A percentile compares a stretch with the other conserved stretches of the same genome.
These are phyloP conservation scores for Hoplostethus atlanticus DNA, from an alignment of 2,797 vertebrate genomes.

Conservation along the genomic window DNA sequence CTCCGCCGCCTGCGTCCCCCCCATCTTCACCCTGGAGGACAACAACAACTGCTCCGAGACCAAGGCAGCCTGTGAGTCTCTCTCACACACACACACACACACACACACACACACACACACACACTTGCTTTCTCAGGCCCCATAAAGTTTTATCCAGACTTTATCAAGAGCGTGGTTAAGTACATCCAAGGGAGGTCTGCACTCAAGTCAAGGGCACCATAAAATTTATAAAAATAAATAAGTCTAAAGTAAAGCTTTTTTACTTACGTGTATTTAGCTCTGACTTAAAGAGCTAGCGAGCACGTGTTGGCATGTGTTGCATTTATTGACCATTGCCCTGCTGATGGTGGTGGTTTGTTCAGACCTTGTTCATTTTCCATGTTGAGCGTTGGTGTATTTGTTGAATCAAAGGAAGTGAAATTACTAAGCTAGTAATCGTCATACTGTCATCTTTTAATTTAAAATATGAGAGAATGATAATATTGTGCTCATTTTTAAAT, in stretches of 20 bases:
- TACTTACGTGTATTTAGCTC: constrained; percentile 36
- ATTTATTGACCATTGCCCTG: not conserved
- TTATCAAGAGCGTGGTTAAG: constrained; percentile 74
- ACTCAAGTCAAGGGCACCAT: constrained; percentile 65
- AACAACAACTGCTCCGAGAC: constrained; percentile 82
- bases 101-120: constrained; percentile 20
- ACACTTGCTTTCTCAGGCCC: constrained; percentile 58
- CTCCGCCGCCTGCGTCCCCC: constrained; percentile 80
- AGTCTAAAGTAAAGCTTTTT: constrained; percentile 72
- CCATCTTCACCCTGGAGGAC: constrained; percentile 88
- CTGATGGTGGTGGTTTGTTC: no score
- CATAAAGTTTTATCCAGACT: constrained; percentile 82
- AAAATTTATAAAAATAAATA: constrained; percentile 70
- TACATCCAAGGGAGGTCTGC: constrained; percentile 79
- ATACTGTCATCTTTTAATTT: no score
- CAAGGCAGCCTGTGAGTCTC: constrained; percentile 88
- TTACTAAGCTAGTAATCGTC: no score
- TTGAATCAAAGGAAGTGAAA: no score
- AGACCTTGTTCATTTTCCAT: no score
- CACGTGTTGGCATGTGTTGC: not conserved
- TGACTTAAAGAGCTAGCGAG: not conserved
- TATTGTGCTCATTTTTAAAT: no score
- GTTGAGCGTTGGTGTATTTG: no score
- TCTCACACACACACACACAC: constrained; percentile 34
- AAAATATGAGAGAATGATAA: no score